Percentiles rank a stretch among this genome's conserved stretches.
phyloP scores from a whole-genome alignment of 2,113 vertebrate species.

The Malaclemys terrapin region DNA sequence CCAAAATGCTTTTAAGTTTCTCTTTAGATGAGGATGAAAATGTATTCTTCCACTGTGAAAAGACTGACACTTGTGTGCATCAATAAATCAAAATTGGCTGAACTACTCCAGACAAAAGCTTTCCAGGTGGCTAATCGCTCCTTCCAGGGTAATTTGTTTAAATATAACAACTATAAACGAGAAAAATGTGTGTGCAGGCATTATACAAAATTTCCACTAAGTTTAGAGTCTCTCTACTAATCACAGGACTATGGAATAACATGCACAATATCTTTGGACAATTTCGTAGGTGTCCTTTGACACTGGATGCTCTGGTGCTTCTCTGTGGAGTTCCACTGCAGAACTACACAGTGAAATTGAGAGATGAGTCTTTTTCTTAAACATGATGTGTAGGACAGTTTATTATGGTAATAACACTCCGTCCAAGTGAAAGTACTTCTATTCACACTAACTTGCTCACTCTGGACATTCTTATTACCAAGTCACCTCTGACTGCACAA shows the following conservation, averaged over 20 bases:
- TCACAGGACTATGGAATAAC: slow-evolving; percentile 12
- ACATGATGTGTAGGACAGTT: slow-evolving; percentile 13
- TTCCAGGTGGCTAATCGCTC: slow-evolving; percentile 41
- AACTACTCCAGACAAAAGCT: slow-evolving; percentile 23
- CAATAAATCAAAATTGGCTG: not conserved
- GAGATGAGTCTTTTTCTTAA: not conserved
- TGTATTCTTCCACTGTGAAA: slow-evolving; percentile 1
- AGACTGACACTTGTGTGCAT: not conserved
- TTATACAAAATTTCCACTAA: slow-evolving; percentile 46
- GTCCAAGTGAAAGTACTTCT: slow-evolving; percentile 18
- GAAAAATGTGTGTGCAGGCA: slow-evolving; percentile 15
- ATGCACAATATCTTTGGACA: not conserved
- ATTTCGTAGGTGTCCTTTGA: not conserved
- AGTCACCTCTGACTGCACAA: slow-evolving; percentile 28
- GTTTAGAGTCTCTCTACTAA: not conserved
- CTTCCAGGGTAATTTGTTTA: slow-evolving; percentile 41
- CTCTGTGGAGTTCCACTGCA: slow-evolving; percentile 21
- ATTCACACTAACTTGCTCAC: slow-evolving; percentile 62
- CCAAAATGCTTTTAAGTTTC: slow-evolving; percentile 5
- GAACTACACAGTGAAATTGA: slow-evolving; percentile 15
- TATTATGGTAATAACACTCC: slow-evolving; percentile 33
- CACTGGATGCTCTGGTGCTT: slow-evolving; percentile 32
- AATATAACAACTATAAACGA: slow-evolving; percentile 21
- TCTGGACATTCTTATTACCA: slow-evolving; percentile 37
- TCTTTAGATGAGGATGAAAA: slow-evolving; percentile 22